Evolutionary conservation across 2,888 invertebrate genomes (phyloP).

Genomic region (Ctena decussata): DNA sequence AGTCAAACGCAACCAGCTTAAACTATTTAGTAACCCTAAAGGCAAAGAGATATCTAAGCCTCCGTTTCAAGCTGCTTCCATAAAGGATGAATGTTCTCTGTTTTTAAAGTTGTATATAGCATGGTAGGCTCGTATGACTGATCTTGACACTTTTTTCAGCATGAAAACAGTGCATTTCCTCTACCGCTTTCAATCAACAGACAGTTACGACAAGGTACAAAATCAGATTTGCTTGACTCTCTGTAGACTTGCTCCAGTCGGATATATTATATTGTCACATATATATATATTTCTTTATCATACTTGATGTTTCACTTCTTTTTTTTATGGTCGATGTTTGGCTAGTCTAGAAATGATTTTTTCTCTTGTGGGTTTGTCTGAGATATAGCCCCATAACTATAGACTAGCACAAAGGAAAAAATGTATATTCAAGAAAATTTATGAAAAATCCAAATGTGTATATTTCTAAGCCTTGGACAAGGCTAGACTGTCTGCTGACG

Average conservation of each 20-base stretch:
- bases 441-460: too few species aligned
- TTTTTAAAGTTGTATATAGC: conserved; percentile 16
- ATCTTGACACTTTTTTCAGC: conserved; percentile 16
- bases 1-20: conserved; percentile 3
- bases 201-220: background rate
- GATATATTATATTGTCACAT: too few species aligned
- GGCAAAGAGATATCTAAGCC: background rate
- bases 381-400: too few species aligned
- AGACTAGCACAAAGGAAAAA: too few species aligned
- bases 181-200: background rate
- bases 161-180: background rate
- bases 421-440: too few species aligned
- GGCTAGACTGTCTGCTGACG: background rate
- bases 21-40: background rate
- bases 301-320: too few species aligned
- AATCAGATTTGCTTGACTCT: background rate
- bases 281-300: too few species aligned
- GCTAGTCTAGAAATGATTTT: too few species aligned
- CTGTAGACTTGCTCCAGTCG: too few species aligned
- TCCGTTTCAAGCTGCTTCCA: background rate
- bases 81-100: background rate
- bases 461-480: too few species aligned
- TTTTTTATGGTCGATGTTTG: too few species aligned
- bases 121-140: background rate
- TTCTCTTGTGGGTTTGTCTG: too few species aligned